A percentile compares a stretch with the other conserved stretches of the same genome.
Evolutionary conservation across 92 coral and sea anemone species (phyloP).

Genomic region (Ricordea florida): DNA sequence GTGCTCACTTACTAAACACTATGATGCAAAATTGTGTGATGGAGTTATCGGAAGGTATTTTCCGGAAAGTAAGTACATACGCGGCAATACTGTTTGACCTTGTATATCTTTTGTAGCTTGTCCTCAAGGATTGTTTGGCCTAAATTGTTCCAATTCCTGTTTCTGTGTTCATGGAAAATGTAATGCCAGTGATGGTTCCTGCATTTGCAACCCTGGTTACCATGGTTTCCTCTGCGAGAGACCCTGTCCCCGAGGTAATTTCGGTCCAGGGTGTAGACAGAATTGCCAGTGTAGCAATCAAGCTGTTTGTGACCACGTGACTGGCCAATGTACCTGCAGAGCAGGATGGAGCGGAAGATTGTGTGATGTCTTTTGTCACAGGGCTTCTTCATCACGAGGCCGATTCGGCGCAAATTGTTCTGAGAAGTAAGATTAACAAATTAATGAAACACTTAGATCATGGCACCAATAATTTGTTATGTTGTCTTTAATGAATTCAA

Average conservation of each 20-base stretch:
- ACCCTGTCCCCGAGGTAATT: slow-evolving; percentile 58
- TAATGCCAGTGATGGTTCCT: slow-evolving; percentile 63
- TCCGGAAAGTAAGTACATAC: too few relatives aligned
- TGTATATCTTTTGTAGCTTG: slow-evolving; percentile 63
- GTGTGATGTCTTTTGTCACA: slow-evolving; percentile 50
- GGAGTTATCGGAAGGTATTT: too few relatives aligned
- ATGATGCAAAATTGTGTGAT: too few relatives aligned
- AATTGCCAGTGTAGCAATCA: slow-evolving; percentile 67
- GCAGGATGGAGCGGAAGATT: slow-evolving; percentile 80
- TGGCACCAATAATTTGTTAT: too few relatives aligned
- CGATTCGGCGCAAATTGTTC: slow-evolving; percentile 62
- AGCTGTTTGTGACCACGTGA: slow-evolving; percentile 59
- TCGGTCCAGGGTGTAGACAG: slow-evolving; percentile 67
- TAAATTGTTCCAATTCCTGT: slow-evolving; percentile 57
- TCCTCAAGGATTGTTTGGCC: slow-evolving; percentile 72
- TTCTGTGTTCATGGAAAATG: slow-evolving; percentile 65
- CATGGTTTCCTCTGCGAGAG: slow-evolving; percentile 73
- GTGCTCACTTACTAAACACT: too few relatives aligned
- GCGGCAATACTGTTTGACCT: too few relatives aligned
- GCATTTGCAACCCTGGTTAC: slow-evolving; percentile 78
- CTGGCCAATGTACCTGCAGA: slow-evolving; percentile 75
- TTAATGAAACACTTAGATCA: too few relatives aligned
- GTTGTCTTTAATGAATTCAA: too few relatives aligned
- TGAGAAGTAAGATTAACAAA: slow-evolving; percentile 71
- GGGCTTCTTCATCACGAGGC: slow-evolving; percentile 4